Conservation (phyloP, 92 coral and sea anemone genomes). For the Phenganax subtilis region DNA sequence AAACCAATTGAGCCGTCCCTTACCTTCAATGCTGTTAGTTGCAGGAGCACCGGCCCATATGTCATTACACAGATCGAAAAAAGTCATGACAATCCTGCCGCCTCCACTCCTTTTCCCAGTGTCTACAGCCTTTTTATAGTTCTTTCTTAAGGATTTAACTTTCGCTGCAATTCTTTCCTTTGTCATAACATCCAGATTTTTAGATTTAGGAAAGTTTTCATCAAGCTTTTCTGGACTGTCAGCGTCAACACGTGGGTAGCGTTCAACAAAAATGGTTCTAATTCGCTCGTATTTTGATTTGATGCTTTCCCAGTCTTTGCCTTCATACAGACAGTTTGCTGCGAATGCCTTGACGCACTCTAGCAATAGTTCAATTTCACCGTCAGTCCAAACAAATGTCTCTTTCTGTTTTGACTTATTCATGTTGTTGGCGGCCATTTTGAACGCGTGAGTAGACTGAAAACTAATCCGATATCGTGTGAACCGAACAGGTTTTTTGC, state of each 20-base stretch:
- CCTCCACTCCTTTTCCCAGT: background rate
- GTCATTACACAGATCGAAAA: slow-evolving; percentile 6
- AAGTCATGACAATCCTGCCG: slow-evolving; percentile 14
- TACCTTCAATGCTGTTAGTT: slow-evolving; percentile 2
- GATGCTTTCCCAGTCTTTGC: slow-evolving; percentile 7
- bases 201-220: background rate
- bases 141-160: background rate
- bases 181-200: background rate
- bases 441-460: background rate
- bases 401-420: background rate
- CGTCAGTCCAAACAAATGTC: slow-evolving; percentile 2
- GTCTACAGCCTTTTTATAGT: slow-evolving; percentile 1
- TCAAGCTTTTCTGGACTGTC: background rate
- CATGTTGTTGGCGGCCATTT: background rate
- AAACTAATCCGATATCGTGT: too few species aligned
- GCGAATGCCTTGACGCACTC: slow-evolving; percentile 2
- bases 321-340: background rate
- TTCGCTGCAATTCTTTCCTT: background rate
- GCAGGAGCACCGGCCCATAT: slow-evolving; percentile 24
- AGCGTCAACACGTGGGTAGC: background rate
- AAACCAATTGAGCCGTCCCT: too few species aligned
- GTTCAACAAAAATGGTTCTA: background rate
- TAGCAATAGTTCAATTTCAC: background rate
- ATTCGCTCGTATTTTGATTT: slow-evolving; percentile 10
- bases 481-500: too few species aligned